These are phyloP conservation scores for Cinclus mexicanus DNA, from an alignment of 2,113 vertebrate genomes.

Conservation along the genomic window DNA sequence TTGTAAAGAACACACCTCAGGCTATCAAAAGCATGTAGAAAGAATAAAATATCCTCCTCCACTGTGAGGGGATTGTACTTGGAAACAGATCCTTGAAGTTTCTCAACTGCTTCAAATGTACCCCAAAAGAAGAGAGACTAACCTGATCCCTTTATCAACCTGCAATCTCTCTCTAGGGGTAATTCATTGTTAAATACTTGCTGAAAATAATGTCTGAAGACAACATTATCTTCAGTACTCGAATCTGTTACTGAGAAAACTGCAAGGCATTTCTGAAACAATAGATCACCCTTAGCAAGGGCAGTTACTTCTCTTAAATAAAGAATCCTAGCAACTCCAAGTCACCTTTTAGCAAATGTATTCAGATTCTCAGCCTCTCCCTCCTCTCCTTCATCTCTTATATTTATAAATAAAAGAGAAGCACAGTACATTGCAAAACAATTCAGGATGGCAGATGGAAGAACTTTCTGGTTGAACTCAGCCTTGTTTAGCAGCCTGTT, in stretches of 20 bases:
- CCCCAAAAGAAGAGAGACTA: background rate
- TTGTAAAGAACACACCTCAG: background rate
- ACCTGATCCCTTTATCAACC: background rate
- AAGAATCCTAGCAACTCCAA: background rate
- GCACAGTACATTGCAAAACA: background rate
- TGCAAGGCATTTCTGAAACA: background rate
- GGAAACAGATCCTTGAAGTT: background rate
- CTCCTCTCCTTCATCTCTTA: background rate
- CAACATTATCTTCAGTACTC: background rate
- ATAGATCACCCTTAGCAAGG: background rate
- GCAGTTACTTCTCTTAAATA: background rate
- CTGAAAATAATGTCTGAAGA: background rate
- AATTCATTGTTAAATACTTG: background rate
- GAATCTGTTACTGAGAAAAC: background rate
- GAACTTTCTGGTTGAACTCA: background rate
- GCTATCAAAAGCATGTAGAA: background rate
- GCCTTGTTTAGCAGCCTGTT: background rate
- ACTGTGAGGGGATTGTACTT: background rate
- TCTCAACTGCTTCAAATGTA: background rate
- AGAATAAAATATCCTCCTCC: background rate
- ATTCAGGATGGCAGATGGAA: background rate
- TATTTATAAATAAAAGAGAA: background rate
- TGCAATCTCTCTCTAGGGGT: background rate
- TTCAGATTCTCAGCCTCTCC: background rate
- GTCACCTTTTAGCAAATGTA: background rate